Evolutionary conservation across 2,113 vertebrate genomes (phyloP).

Genomic region (Danionella cerebrum): DNA sequence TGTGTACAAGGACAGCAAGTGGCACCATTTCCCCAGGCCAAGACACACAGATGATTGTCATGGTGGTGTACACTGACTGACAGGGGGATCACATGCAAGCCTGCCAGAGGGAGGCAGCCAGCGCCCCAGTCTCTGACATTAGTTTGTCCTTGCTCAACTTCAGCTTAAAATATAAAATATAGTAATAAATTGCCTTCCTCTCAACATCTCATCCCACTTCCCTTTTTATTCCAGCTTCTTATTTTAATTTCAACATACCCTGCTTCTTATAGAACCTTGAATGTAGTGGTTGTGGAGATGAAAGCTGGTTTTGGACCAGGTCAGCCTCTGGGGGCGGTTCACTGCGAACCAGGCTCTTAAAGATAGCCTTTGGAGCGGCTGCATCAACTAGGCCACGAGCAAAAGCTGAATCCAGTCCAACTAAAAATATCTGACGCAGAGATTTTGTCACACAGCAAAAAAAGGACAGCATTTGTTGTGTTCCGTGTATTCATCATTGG

Average conservation of each 20-base stretch:
- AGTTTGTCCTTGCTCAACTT: slow-evolving; percentile 75
- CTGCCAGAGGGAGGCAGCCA: slow-evolving; percentile 64
- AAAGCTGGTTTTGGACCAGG: slow-evolving; percentile 41
- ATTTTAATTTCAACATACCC: slow-evolving; percentile 35
- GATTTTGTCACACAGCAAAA: slow-evolving; percentile 70
- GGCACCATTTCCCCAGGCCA: slow-evolving; percentile 60
- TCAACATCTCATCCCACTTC: slow-evolving; percentile 43
- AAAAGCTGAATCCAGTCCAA: slow-evolving; percentile 50
- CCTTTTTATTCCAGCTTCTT: slow-evolving; percentile 31
- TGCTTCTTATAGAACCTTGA: slow-evolving; percentile 31
- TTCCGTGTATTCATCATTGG: slow-evolving; percentile 73
- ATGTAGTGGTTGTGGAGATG: slow-evolving; percentile 38
- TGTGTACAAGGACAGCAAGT: slow-evolving; percentile 72
- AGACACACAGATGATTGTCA: slow-evolving; percentile 69
- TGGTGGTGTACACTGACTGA: slow-evolving; percentile 71
- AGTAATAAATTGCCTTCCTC: slow-evolving; percentile 40
- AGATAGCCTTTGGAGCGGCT: slow-evolving; percentile 36
- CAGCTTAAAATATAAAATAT: slow-evolving; percentile 46
- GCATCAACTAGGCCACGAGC: slow-evolving; percentile 52
- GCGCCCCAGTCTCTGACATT: slow-evolving; percentile 72
- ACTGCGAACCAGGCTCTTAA: slow-evolving; percentile 35
- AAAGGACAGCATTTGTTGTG: slow-evolving; percentile 71
- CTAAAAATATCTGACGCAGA: slow-evolving; percentile 55
- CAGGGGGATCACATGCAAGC: slow-evolving; percentile 67
- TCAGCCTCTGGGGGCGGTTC: slow-evolving; percentile 49